A percentile compares a stretch with the other conserved stretches of the same genome.
phyloP scores from a whole-genome alignment of 2,113 vertebrate species.

The Tachuris rubrigastra region DNA sequence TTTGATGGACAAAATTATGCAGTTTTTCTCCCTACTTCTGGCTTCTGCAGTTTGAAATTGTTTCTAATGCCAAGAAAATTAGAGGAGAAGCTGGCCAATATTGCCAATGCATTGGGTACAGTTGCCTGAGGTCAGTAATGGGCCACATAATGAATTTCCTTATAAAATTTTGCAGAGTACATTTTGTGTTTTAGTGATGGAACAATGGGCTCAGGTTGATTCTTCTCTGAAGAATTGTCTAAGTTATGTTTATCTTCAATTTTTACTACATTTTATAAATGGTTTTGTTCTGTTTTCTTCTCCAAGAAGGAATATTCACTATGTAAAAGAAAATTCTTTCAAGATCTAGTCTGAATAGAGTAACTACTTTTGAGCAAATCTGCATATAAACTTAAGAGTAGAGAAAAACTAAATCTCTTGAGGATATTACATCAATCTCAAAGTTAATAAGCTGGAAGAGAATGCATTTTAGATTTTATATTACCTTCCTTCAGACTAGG shows the following conservation, averaged over 20 bases:
- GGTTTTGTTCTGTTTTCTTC: constrained; percentile 12
- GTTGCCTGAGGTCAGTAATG: neutral
- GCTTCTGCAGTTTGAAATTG: neutral
- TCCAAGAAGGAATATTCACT: neutral
- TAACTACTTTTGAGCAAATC: neutral
- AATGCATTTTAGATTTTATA: constrained; percentile 50
- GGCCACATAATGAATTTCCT: neutral
- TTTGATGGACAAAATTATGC: neutral
- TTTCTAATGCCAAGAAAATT: neutral
- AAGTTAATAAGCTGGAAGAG: constrained; percentile 36
- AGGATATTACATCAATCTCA: constrained; percentile 39
- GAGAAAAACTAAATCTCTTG: neutral
- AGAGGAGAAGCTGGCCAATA: neutral
- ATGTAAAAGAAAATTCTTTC: constrained; percentile 5
- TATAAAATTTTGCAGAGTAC: neutral
- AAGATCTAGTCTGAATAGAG: neutral
- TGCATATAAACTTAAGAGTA: neutral
- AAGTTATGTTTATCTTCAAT: neutral
- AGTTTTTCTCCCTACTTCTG: neutral
- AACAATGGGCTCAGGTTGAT: neutral
- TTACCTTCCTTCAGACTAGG: constrained; percentile 43
- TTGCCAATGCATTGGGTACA: neutral
- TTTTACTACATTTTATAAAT: constrained; percentile 1
- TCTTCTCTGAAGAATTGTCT: neutral
- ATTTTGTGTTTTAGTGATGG: neutral